phyloP scores from a whole-genome alignment of 2,113 vertebrate species.

The Psephotus haematonotus region DNA sequence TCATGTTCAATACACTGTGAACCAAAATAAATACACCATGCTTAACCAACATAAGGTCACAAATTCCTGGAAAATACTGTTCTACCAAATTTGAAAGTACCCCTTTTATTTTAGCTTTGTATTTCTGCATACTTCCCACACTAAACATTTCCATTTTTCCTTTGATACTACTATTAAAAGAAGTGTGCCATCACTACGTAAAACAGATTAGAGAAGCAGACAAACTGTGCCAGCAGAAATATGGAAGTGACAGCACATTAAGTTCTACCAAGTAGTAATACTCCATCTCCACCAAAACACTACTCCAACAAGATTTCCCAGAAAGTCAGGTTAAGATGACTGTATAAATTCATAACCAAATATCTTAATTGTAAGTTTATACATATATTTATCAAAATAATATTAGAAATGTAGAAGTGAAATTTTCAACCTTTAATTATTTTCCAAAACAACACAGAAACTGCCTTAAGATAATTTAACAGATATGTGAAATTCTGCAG shows the following conservation, averaged over 20 bases:
- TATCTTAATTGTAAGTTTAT: background rate
- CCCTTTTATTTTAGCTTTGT: background rate
- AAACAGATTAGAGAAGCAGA: background rate
- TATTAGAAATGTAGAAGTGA: background rate
- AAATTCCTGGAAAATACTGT: background rate
- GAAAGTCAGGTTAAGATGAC: background rate
- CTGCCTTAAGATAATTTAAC: background rate
- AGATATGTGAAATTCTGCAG: background rate
- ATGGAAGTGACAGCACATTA: rapidly evolving
- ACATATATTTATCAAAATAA: background rate
- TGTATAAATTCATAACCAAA: background rate
- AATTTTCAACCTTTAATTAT: background rate
- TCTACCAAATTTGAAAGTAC: background rate
- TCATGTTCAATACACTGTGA: background rate
- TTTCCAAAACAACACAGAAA: background rate
- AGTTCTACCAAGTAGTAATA: background rate
- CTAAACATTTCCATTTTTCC: background rate
- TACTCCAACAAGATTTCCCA: background rate
- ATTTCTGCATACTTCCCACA: background rate
- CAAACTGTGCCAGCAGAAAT: background rate
- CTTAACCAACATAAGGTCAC: background rate
- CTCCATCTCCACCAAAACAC: background rate
- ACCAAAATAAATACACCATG: background rate
- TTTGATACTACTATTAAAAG: background rate
- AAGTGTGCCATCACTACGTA: background rate